Evolutionary conservation across 1,140 invertebrate genomes (phyloP).

Genomic region (Caenorhabditis remanei): DNA sequence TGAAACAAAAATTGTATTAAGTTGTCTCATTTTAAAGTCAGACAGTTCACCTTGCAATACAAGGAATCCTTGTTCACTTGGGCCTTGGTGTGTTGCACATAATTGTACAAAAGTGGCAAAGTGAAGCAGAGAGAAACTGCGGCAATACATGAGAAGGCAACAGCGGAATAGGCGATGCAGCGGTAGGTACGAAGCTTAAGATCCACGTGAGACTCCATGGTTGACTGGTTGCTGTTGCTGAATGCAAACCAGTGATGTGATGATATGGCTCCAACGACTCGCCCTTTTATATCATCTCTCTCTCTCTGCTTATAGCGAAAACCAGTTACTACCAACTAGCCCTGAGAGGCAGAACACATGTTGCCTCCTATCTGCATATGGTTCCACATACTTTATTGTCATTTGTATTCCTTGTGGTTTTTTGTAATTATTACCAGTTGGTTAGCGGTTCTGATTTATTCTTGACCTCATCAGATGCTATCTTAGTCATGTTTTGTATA

Average conservation of each 20-base stretch:
- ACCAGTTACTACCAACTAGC: slow-evolving; percentile 14
- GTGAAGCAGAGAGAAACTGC: slow-evolving; percentile 37
- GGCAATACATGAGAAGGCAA: background rate
- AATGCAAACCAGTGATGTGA: slow-evolving; percentile 44
- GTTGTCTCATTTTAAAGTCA: background rate
- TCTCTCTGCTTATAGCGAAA: background rate
- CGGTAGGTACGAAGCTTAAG: slow-evolving; percentile 46
- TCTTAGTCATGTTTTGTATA: slow-evolving; percentile 15
- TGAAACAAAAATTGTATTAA: background rate
- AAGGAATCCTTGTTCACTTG: slow-evolving; percentile 13
- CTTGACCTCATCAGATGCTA: slow-evolving; percentile 28
- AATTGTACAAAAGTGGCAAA: slow-evolving; percentile 24
- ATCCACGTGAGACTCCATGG: slow-evolving; percentile 49
- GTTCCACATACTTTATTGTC: slow-evolving; percentile 41
- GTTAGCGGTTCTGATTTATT: slow-evolving; percentile 28
- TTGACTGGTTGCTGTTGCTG: slow-evolving; percentile 48
- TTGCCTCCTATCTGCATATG: background rate
- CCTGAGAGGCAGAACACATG: background rate
- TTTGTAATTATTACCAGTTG: slow-evolving; percentile 44
- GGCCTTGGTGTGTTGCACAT: slow-evolving; percentile 24
- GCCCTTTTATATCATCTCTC: slow-evolving; percentile 20
- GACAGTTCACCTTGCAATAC: slow-evolving; percentile 22
- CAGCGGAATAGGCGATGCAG: slow-evolving; percentile 26
- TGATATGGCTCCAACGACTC: background rate
- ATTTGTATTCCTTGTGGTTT: slow-evolving; percentile 8